Percentiles rank a stretch among this genome's conserved stretches.
These are phyloP conservation scores for Malurus melanocephalus DNA, from an alignment of 2,113 vertebrate genomes.

Conservation along the genomic window DNA sequence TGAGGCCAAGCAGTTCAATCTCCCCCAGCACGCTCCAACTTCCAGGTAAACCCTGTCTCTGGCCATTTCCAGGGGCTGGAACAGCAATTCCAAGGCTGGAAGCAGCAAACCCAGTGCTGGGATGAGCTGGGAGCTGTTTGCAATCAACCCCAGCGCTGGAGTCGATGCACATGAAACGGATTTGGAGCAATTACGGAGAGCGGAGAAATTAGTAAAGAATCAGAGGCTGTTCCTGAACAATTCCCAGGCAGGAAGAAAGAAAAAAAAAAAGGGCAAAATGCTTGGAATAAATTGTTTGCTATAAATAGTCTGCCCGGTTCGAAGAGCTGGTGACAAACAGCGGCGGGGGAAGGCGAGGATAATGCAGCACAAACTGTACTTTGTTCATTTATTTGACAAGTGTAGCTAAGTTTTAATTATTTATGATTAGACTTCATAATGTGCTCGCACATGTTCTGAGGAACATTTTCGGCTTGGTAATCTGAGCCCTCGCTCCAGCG, in stretches of 20 bases:
- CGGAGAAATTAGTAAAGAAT: slow-evolving; percentile 30
- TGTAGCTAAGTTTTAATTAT: slow-evolving; percentile 61
- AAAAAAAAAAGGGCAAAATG: background rate
- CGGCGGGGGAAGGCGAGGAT: slow-evolving; percentile 2
- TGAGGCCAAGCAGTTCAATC: background rate
- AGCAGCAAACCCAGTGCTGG: accelerated
- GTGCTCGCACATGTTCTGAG: slow-evolving; percentile 36
- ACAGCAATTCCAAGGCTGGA: background rate
- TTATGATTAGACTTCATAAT: slow-evolving; percentile 36
- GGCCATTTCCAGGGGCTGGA: background rate
- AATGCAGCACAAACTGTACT: slow-evolving; percentile 27
- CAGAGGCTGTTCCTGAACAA: slow-evolving; percentile 30
- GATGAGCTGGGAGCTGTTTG: slow-evolving; percentile 20
- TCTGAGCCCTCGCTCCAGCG: background rate
- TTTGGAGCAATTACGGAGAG: slow-evolving; percentile 31
- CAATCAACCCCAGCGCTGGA: background rate
- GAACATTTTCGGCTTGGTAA: background rate
- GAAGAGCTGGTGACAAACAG: slow-evolving; percentile 27
- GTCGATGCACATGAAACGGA: background rate
- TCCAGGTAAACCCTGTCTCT: accelerated
- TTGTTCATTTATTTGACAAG: slow-evolving; percentile 60
- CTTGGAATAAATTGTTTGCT: slow-evolving; percentile 39
- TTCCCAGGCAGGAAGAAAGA: slow-evolving; percentile 7
- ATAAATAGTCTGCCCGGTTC: slow-evolving; percentile 45
- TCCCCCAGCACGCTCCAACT: accelerated